Conservation (phyloP, 2,797 vertebrate species). For the Myiotriccus ornatus region DNA sequence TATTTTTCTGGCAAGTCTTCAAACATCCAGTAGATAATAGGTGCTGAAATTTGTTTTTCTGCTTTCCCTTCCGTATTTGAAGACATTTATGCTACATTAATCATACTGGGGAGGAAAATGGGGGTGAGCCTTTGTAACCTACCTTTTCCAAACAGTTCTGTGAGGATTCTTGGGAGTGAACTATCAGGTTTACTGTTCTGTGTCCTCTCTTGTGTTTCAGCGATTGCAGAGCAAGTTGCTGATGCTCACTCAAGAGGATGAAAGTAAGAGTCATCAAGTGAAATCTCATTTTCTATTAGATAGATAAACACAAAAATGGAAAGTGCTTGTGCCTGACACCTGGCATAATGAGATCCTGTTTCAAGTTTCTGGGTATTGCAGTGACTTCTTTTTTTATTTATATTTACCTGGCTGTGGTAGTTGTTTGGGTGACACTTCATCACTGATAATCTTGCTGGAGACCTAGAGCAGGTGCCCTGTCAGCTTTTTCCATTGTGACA, state of each 20-base stretch:
- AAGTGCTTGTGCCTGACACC: neutral
- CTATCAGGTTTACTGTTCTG: neutral
- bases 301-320: neutral
- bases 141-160: neutral
- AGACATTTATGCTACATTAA: neutral
- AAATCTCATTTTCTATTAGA: neutral
- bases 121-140: neutral
- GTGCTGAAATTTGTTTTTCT: neutral
- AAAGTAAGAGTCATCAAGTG: constrained; percentile 65
- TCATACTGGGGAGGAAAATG: neutral
- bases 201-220: constrained; percentile 67
- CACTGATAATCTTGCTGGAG: neutral
- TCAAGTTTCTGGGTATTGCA: neutral
- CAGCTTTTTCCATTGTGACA: neutral
- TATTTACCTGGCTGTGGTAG: neutral
- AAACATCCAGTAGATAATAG: neutral
- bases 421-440: neutral
- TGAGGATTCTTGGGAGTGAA: neutral
- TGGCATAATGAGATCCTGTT: neutral
- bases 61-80: neutral
- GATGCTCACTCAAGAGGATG: constrained; percentile 70
- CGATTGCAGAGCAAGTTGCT: constrained; percentile 81
- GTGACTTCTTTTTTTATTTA: neutral
- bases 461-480: neutral
- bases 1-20: neutral